Base-by-base conservation (phyloP, 1,140 invertebrate genomes). In the Micrasema minimum region DNA sequence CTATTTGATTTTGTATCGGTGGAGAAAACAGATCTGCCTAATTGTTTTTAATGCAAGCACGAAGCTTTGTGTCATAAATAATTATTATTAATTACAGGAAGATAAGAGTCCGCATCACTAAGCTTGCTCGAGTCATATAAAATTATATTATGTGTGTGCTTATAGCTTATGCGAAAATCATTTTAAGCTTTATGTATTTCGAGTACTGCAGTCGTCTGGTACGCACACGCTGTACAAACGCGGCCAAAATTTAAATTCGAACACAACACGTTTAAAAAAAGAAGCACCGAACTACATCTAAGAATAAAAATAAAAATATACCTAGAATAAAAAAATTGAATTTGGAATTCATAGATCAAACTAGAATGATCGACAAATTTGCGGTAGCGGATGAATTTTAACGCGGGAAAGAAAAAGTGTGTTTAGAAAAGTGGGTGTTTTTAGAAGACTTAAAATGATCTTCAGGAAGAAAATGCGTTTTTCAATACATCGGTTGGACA, bases 381-480 rank as follows among this genome's bases (percentile, higher is more conserved):
- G 43, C 6, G 43, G 43, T n/a, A 16, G 5, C 43, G 11, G 1
- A 46, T 16, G 12, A 4, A 4, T 31, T 20, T 16, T 41, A 38
- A 59, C n/a, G 37, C 55, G 37, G 48, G 48, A n/a, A 23, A 22
- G 16, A 38, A 38, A 26, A 53, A 23, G 64, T 10, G 7, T 11
- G 12, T 26, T 46, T 31, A 16, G 7, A 38, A 69, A 69, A 61
- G 66, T 69, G 66, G 53, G 18, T 48, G 18, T 14, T 11, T 69
- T 69, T 38, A 69, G 45, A 62, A 71, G 69, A 59, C 66, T 53
- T 22, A 75, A 75, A 69, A 75, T 71, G 73, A 75, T 75, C 4
- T 75, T 75, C 69, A 71, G 73, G 50, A 75, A 75, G 66, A 75
- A 75, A 53, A 75, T 75, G 73, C 73, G 73, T 35, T 75, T 75